Evolutionary conservation across 2,888 invertebrate genomes (phyloP).

Genomic region (Drosophila bunnanda): DNA sequence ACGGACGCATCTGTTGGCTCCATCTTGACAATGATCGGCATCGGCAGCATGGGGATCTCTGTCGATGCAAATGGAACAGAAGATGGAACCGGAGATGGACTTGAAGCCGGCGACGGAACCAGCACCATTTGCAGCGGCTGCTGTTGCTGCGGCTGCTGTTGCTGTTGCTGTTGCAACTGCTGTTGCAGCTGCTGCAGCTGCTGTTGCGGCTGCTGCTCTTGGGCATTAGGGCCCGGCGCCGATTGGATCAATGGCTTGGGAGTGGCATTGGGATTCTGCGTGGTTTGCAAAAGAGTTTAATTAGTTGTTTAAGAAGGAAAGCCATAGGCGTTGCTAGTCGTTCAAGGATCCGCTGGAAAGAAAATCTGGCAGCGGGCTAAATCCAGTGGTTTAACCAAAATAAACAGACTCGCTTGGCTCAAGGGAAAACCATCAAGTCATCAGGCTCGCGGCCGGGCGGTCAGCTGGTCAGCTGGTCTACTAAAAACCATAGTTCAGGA

Average conservation of each 20-base stretch:
- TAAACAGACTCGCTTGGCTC: slow-evolving; percentile 26
- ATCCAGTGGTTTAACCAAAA: slow-evolving; percentile 24
- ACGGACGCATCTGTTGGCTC: slow-evolving; percentile 25
- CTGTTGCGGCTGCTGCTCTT: neutral
- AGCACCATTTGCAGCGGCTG: neutral
- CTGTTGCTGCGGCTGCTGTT: neutral
- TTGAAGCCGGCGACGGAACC: neutral
- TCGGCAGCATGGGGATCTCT: slow-evolving; percentile 4
- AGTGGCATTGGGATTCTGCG: slow-evolving; percentile 62
- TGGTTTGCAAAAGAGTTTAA: slow-evolving; percentile 15
- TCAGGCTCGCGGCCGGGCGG: slow-evolving; percentile 22
- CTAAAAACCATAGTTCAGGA: slow-evolving; percentile 84
- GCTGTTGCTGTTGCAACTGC: neutral
- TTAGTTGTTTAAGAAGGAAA: slow-evolving; percentile 11
- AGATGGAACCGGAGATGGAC: neutral
- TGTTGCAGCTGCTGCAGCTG: neutral
- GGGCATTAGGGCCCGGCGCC: slow-evolving; percentile 5
- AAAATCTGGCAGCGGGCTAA: slow-evolving; percentile 17
- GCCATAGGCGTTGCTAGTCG: neutral
- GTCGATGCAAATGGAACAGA: neutral
- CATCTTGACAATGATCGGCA: slow-evolving; percentile 32
- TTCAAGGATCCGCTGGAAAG: slow-evolving; percentile 1
- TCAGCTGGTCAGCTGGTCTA: slow-evolving; percentile 59
- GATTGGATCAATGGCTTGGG: slow-evolving; percentile 37
- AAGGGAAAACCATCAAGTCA: slow-evolving; percentile 32